Percentiles rank a stretch among this genome's conserved stretches.
phyloP scores from a whole-genome alignment of 2,888 invertebrate genomes.

The Xylota sylvarum region DNA sequence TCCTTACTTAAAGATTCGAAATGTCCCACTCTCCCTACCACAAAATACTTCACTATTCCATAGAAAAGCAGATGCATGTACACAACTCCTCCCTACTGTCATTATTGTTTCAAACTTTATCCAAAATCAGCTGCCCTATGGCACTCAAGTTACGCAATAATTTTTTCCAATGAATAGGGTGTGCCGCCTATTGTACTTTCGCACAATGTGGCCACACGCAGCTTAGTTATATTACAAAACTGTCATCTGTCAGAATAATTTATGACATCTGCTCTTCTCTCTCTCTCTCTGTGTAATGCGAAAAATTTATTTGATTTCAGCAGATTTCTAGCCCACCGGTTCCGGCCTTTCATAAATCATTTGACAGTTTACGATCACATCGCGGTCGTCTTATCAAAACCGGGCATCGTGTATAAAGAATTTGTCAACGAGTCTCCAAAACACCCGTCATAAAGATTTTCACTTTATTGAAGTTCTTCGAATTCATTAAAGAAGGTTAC shows the following conservation, averaged over 20 bases:
- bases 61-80: not conserved
- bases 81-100: not conserved
- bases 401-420: conserved; percentile 33
- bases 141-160: not conserved
- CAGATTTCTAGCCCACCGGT: not conserved
- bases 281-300: not conserved
- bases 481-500: conserved; percentile 36
- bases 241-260: conserved; percentile 37
- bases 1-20: too few species aligned
- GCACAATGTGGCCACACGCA: conserved; percentile 12
- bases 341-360: conserved; percentile 15
- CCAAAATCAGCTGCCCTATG: not conserved
- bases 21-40: too few species aligned
- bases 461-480: conserved; percentile 49
- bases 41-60: too few species aligned
- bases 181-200: not conserved
- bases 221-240: not conserved
- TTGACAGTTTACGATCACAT: conserved; percentile 29
- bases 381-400: conserved; percentile 25
- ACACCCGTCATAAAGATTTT: conserved; percentile 35
- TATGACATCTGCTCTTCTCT: not conserved
- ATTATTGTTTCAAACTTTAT: not conserved
- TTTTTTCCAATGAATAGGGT: conserved; percentile 4
- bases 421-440: conserved; percentile 44
- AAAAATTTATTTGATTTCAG: conserved; percentile 18